phyloP scores from a whole-genome alignment of 2,113 vertebrate genomes.

The Tachuris rubrigastra region DNA sequence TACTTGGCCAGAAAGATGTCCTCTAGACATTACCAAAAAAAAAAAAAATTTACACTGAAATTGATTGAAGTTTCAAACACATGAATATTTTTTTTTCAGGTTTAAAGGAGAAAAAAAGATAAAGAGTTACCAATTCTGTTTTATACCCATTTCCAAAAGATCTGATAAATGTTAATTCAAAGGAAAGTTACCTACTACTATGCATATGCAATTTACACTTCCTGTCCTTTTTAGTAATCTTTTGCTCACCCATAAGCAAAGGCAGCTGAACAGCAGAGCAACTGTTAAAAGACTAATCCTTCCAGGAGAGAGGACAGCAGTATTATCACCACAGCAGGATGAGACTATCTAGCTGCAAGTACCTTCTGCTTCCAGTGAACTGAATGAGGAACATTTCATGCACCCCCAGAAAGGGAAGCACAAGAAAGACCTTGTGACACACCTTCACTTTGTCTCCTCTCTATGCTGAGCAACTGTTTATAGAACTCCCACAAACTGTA shows the following conservation, averaged over 20 bases:
- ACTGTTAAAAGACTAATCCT: background rate
- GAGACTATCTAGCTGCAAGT: background rate
- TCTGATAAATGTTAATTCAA: background rate
- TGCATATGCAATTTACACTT: background rate
- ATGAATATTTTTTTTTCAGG: background rate
- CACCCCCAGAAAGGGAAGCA: background rate
- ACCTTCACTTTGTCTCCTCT: background rate
- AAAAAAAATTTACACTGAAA: background rate
- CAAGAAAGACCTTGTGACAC: rapidly evolving
- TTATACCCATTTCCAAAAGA: background rate
- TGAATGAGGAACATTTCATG: background rate
- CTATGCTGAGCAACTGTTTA: background rate
- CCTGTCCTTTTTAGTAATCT: background rate
- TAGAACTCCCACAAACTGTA: background rate
- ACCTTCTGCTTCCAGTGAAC: background rate
- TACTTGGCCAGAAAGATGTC: background rate
- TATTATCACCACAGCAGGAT: background rate
- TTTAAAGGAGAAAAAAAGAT: background rate
- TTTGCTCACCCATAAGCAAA: background rate
- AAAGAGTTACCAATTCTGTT: background rate
- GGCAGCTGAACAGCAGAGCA: background rate
- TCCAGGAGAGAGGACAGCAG: background rate
- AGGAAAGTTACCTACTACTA: background rate
- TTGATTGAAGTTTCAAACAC: background rate
- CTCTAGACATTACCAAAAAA: background rate